Evolutionary conservation across 2,797 vertebrate species (phyloP).

Genomic region (Enteromius thamalakanensis): DNA sequence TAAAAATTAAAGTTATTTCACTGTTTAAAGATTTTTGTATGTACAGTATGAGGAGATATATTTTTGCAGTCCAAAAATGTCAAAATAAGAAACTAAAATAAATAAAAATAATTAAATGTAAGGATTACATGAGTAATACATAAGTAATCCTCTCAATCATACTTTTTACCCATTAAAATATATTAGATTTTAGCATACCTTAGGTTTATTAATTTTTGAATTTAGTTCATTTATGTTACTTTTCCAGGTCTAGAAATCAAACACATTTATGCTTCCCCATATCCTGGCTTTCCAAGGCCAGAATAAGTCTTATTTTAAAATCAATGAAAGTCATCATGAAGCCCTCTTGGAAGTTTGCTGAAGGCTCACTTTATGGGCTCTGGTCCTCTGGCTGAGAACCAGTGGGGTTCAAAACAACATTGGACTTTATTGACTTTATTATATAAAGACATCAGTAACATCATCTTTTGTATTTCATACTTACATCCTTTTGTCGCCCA

Average conservation of each 20-base stretch:
- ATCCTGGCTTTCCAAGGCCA: no score
- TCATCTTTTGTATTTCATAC: not conserved
- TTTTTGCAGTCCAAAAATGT: not conserved
- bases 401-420: not conserved
- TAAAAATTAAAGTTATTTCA: not conserved
- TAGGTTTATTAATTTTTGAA: no score
- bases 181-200: no score
- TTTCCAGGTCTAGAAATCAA: no score
- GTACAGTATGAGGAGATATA: not conserved
- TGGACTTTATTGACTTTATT: not conserved
- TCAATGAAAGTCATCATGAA: not conserved
- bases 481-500: not conserved
- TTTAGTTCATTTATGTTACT: no score
- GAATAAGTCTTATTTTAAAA: not conserved
- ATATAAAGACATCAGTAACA: not conserved
- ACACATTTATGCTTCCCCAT: no score
- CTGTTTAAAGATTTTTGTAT: not conserved
- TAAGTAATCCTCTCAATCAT: not conserved
- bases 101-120: no score
- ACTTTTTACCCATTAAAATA: not conserved
- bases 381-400: not conserved
- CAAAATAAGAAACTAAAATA: no score
- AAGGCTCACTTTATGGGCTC: no score
- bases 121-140: no score
- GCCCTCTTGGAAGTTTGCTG: not conserved